Percentiles rank a stretch among this genome's conserved stretches.
phyloP scores from a whole-genome alignment of 2,113 vertebrate genomes.

The Gopherus evgoodei region DNA sequence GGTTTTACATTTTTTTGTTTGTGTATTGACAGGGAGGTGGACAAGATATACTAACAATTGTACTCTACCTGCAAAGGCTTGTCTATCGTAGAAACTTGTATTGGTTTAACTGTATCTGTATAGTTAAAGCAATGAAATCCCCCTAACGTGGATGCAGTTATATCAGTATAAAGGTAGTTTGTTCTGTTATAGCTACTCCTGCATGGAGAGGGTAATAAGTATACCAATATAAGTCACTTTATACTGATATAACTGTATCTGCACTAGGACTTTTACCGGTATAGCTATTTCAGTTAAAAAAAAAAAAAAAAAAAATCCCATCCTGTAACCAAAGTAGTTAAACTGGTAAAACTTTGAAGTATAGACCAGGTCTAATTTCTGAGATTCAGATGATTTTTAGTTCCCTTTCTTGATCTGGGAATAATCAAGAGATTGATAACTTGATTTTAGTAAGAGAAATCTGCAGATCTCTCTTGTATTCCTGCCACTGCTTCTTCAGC shows the following conservation, averaged over 20 bases:
- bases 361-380: background rate
- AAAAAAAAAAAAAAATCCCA: background rate
- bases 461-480: background rate
- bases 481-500: background rate
- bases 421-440: background rate
- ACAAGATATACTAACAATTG: background rate
- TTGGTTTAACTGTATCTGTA: background rate
- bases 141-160: background rate
- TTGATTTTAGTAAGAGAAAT: background rate
- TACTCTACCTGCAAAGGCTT: background rate
- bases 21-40: background rate
- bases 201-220: background rate
- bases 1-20: background rate
- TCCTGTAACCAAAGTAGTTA: background rate
- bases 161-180: background rate
- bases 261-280: background rate
- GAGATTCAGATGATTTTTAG: background rate
- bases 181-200: background rate
- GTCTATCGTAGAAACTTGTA: background rate
- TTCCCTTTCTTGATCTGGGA: background rate
- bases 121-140: background rate
- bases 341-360: background rate
- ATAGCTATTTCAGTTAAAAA: background rate
- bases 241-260: background rate
- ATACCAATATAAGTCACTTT: background rate